These are phyloP conservation scores for Drosophila aff. DNA, from an alignment of 1,140 invertebrate species.

Conservation along the genomic window DNA sequence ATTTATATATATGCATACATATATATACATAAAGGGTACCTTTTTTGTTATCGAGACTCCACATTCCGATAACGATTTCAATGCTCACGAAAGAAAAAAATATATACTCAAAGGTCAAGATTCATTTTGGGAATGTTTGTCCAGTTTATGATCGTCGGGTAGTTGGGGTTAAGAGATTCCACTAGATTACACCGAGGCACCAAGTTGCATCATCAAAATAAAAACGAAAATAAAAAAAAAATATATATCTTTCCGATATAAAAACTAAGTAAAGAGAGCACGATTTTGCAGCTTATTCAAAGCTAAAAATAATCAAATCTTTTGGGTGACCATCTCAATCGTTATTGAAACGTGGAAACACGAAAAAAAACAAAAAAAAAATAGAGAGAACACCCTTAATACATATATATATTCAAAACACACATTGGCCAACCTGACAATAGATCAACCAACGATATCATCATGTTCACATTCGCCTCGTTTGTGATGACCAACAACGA, in stretches of 20 bases:
- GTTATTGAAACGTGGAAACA: constrained; percentile 12
- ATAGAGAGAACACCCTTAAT: constrained; percentile 34
- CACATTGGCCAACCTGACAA: constrained; percentile 71
- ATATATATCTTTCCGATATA: background rate
- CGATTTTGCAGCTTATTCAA: background rate
- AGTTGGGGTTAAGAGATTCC: constrained; percentile 5
- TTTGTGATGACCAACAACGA: constrained; percentile 69
- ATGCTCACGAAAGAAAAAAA: constrained; percentile 1
- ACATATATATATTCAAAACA: constrained; percentile 73
- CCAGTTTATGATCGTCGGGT: constrained; percentile 3
- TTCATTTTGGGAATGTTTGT: constrained; percentile 12
- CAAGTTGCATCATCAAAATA: constrained; percentile 1
- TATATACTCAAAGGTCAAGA: background rate
- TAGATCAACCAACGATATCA: constrained; percentile 67
- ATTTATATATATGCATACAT: constrained; percentile 65
- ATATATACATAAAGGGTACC: constrained; percentile 55
- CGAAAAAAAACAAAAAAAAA: constrained; percentile 2
- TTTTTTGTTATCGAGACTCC: constrained; percentile 21
- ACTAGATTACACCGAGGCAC: constrained; percentile 3
- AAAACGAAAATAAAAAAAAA: background rate
- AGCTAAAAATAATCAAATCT: background rate
- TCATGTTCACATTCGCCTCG: constrained; percentile 47
- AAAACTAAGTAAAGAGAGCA: background rate
- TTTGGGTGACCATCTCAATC: background rate
- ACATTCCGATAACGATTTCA: constrained; percentile 16